phyloP scores from a whole-genome alignment of 2,113 vertebrate species.

The Castor canadensis region DNA sequence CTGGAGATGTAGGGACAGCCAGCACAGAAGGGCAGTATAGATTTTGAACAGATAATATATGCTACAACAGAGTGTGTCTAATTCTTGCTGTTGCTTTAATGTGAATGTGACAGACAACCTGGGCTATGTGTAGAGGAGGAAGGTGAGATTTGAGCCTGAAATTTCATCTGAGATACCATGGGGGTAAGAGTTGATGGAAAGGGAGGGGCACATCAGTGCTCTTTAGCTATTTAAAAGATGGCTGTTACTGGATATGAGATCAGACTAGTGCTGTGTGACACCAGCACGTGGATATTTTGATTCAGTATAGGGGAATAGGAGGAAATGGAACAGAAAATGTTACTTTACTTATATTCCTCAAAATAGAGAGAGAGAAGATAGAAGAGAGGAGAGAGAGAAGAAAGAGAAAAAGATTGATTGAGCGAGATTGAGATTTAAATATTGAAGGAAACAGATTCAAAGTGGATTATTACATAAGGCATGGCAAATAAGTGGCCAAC shows the following conservation, averaged over 20 bases:
- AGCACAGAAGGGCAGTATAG: neutral
- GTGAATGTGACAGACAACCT: neutral
- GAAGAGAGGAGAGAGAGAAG: no score
- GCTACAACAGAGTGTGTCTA: neutral
- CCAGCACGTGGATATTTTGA: neutral
- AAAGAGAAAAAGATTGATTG: no score
- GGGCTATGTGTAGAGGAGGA: neutral
- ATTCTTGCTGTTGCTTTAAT: neutral
- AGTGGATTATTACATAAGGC: neutral
- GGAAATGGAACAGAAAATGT: slow-evolving; percentile 8
- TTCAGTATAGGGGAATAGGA: neutral
- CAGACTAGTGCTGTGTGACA: neutral
- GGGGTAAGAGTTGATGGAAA: neutral
- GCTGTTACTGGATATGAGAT: neutral
- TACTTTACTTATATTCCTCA: neutral
- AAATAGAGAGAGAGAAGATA: neutral
- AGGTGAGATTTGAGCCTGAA: neutral
- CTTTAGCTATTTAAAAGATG: neutral
- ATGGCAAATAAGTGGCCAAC: neutral
- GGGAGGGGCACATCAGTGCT: neutral
- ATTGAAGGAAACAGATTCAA: neutral
- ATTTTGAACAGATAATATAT: neutral
- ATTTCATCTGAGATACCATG: neutral
- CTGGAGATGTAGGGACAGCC: neutral
- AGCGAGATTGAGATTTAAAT: neutral